A percentile compares a stretch with the other conserved stretches of the same genome.
Evolutionary conservation across 2,888 invertebrate genomes (phyloP).

Genomic region (Dermolepida albohirtum): DNA sequence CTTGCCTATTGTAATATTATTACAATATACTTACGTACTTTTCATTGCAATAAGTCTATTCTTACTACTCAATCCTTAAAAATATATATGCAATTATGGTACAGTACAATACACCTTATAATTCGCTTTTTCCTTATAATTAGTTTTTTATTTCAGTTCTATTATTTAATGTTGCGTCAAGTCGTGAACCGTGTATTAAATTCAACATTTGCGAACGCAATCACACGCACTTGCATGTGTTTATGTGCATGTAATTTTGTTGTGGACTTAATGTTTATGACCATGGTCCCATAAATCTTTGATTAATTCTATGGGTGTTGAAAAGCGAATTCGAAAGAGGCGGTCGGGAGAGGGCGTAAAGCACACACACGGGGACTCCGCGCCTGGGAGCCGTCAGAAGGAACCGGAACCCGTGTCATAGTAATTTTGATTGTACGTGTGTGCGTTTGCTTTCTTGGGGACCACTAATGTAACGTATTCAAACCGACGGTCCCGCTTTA

Average conservation of each 20-base stretch:
- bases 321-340: conserved; percentile 42
- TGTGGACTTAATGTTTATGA: conserved; percentile 37
- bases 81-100: no score
- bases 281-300: conserved; percentile 38
- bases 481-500: conserved; percentile 38
- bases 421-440: conserved; percentile 41
- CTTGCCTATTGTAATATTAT: no score
- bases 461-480: conserved; percentile 39
- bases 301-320: conserved; percentile 41
- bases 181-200: no score
- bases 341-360: conserved; percentile 33
- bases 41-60: no score
- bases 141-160: no score
- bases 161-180: no score
- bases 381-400: conserved; percentile 37
- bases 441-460: conserved; percentile 38
- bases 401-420: conserved; percentile 41
- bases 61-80: no score
- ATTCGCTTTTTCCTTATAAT: no score
- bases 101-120: no score
- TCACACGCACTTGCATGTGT: no score
- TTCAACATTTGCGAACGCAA: no score
- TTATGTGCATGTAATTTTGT: conserved; percentile 28
- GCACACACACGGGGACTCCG: conserved; percentile 33
- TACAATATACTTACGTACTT: no score